Conservation (phyloP, 2,797 vertebrate species). For the Spinibarbus caldwelli region DNA sequence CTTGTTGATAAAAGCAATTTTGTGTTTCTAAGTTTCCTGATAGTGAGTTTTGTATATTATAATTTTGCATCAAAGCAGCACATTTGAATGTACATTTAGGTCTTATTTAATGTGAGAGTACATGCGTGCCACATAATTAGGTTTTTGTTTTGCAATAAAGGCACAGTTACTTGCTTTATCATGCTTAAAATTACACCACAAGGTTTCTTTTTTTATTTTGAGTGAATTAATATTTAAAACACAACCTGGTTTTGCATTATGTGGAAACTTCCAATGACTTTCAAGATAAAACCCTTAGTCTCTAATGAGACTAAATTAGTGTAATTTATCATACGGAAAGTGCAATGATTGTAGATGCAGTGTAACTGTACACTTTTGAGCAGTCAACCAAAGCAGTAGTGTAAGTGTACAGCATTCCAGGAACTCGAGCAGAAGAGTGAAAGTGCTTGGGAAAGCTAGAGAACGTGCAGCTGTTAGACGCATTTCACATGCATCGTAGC, state of each 20-base stretch:
- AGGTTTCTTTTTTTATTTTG: neutral
- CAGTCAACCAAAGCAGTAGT: conserved; percentile 46
- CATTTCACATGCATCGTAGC: conserved; percentile 21
- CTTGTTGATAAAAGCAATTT: too few relatives aligned
- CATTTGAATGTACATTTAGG: neutral
- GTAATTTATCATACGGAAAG: conserved; percentile 13
- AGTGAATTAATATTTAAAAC: neutral
- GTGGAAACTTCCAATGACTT: neutral
- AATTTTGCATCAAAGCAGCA: neutral
- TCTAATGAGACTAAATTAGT: neutral
- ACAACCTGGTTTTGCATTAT: neutral
- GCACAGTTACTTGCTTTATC: neutral
- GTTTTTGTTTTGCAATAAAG: neutral
- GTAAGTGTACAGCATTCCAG: conserved; percentile 29
- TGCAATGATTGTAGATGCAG: conserved; percentile 13
- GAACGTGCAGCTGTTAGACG: conserved; percentile 41
- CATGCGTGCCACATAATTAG: neutral
- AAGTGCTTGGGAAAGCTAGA: conserved; percentile 28
- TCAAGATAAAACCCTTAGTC: neutral
- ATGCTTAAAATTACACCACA: neutral
- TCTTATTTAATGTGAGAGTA: neutral
- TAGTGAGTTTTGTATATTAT: conserved; percentile 50
- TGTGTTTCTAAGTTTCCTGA: conserved; percentile 68
- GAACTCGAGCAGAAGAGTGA: conserved; percentile 32
- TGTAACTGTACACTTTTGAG: conserved; percentile 42